A percentile compares a stretch with the other conserved stretches of the same genome.
Evolutionary conservation across 2,888 invertebrate species (phyloP).

Genomic region (Epinotia nisella): DNA sequence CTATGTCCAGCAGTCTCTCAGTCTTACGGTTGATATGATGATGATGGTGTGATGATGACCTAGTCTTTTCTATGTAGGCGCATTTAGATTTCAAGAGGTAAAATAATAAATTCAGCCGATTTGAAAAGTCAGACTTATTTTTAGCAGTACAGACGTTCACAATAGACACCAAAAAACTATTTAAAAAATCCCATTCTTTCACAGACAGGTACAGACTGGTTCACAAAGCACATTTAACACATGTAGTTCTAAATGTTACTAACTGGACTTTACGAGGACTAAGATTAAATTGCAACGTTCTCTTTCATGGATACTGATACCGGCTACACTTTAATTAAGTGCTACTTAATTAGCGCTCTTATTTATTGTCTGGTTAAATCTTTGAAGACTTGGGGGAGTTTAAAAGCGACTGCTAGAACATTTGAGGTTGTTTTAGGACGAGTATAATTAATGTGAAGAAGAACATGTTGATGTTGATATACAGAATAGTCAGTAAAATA

Average conservation of each 20-base stretch:
- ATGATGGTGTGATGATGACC: no score
- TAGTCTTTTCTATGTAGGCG: no score
- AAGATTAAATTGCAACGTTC: slow-evolving; percentile 29
- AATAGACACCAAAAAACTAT: no score
- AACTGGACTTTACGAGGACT: slow-evolving; percentile 20
- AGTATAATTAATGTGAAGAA: not conserved
- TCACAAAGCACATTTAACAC: slow-evolving; percentile 13
- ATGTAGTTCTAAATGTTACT: slow-evolving; percentile 5
- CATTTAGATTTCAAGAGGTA: no score
- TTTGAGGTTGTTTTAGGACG: not conserved
- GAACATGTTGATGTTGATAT: not conserved
- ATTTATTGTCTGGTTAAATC: slow-evolving; percentile 22
- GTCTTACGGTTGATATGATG: no score
- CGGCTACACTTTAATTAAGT: slow-evolving; percentile 31
- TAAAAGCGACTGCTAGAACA: not conserved
- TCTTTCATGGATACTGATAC: slow-evolving; percentile 29
- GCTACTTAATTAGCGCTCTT: slow-evolving; percentile 28
- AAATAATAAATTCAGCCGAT: no score
- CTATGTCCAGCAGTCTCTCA: no score
- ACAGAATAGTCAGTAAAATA: no score
- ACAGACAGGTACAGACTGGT: not conserved
- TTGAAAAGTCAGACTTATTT: no score
- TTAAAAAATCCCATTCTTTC: no score
- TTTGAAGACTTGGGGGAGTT: slow-evolving; percentile 10
- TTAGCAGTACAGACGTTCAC: no score